Evolutionary conservation across 2,113 vertebrate genomes (phyloP).

Genomic region (Petroica traversi): DNA sequence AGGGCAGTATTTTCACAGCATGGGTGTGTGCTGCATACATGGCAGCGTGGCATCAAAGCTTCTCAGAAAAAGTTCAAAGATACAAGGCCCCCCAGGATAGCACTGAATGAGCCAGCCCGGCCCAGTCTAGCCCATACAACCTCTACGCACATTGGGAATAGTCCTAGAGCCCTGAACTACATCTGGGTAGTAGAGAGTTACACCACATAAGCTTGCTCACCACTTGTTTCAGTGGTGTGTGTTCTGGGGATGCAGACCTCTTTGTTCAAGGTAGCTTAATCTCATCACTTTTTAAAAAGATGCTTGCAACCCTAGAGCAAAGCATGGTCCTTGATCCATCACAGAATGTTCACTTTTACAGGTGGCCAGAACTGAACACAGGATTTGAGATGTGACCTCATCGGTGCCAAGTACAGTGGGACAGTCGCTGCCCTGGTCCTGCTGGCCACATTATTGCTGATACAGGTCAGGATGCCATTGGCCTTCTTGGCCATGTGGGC

Average conservation of each 20-base stretch:
- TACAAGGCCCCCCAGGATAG: background rate
- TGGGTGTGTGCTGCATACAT: rapidly evolving
- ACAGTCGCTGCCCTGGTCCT: background rate
- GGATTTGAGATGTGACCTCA: background rate
- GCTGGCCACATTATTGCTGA: background rate
- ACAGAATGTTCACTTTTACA: background rate
- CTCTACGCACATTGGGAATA: background rate
- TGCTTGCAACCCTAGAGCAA: background rate
- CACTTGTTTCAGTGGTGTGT: background rate
- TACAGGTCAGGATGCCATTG: background rate
- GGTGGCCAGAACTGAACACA: background rate
- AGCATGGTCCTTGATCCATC: background rate
- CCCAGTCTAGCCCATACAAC: background rate
- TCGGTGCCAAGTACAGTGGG: rapidly evolving
- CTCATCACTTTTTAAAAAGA: background rate
- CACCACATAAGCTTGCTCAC: background rate
- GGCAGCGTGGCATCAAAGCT: background rate
- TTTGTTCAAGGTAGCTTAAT: background rate
- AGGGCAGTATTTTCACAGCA: background rate
- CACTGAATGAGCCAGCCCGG: background rate
- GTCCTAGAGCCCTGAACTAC: background rate
- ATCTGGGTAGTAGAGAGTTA: background rate
- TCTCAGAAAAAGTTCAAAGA: background rate
- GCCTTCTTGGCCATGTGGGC: background rate
- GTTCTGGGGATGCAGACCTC: background rate